A percentile compares a stretch with the other conserved stretches of the same genome.
These are phyloP conservation scores for Chrysochloris asiatica DNA, from an alignment of 2,113 vertebrate genomes.

Conservation along the genomic window DNA sequence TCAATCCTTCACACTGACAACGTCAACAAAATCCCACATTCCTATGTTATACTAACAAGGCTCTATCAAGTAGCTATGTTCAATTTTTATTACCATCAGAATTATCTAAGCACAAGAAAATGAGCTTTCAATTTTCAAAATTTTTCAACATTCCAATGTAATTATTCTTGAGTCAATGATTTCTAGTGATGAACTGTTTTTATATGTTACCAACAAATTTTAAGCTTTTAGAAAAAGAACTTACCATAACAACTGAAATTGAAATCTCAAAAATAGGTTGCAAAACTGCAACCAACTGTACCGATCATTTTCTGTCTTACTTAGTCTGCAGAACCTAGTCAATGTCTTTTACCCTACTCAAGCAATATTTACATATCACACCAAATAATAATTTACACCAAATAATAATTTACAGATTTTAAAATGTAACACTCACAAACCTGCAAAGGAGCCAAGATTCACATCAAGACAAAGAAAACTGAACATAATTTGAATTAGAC, in stretches of 20 bases:
- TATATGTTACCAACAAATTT: slow-evolving; percentile 81
- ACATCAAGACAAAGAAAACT: not conserved
- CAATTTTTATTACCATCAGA: slow-evolving; percentile 67
- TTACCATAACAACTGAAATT: slow-evolving; percentile 70
- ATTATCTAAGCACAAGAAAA: slow-evolving; percentile 81
- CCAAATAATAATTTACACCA: not conserved
- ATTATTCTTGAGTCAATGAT: slow-evolving; percentile 83
- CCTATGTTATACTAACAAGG: slow-evolving; percentile 47
- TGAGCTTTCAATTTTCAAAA: slow-evolving; percentile 78
- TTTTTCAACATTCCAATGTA: slow-evolving; percentile 78
- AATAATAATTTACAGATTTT: slow-evolving; percentile 6
- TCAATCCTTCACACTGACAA: not conserved
- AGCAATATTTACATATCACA: slow-evolving; percentile 58
- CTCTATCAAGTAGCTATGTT: slow-evolving; percentile 40
- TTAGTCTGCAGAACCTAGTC: not conserved
- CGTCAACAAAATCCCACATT: not conserved
- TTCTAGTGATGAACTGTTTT: slow-evolving; percentile 73
- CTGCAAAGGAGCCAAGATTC: not conserved
- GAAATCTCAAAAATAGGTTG: not conserved
- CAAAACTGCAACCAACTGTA: slow-evolving; percentile 4
- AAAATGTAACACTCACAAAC: not conserved
- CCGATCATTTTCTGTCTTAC: not conserved
- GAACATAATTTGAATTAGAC: slow-evolving; percentile 13
- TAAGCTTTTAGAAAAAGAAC: slow-evolving; percentile 79
- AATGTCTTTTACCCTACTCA: not conserved